phyloP scores from a whole-genome alignment of 2,888 invertebrate species.

The Listrodromus nycthemerus region DNA sequence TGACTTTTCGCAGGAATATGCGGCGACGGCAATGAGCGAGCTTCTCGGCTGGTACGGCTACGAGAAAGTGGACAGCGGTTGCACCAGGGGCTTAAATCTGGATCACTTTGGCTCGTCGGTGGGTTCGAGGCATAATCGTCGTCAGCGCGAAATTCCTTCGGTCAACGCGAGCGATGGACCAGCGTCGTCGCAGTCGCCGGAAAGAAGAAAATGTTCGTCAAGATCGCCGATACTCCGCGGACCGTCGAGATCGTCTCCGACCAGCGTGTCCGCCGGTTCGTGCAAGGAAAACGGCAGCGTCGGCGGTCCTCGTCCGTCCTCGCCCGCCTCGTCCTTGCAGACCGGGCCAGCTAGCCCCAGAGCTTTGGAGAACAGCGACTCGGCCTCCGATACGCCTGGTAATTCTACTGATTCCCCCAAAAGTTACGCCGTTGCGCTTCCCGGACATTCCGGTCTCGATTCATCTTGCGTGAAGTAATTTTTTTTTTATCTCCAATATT shows the following conservation, averaged over 20 bases:
- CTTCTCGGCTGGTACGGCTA: slow-evolving; percentile 97
- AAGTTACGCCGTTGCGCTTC: background rate
- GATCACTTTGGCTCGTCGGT: slow-evolving; percentile 82
- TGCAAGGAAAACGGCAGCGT: slow-evolving; percentile 69
- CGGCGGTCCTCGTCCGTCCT: slow-evolving; percentile 66
- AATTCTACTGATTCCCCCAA: slow-evolving; percentile 31
- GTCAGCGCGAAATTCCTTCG: slow-evolving; percentile 78
- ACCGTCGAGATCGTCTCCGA: slow-evolving; percentile 72
- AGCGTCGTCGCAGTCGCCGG: slow-evolving; percentile 78
- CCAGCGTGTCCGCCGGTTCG: slow-evolving; percentile 67
- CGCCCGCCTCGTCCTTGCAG: slow-evolving; percentile 73
- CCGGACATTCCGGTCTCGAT: background rate
- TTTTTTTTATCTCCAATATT: background rate
- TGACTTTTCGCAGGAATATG: slow-evolving; percentile 90
- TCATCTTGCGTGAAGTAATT: background rate
- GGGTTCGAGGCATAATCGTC: slow-evolving; percentile 71
- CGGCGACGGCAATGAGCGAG: slow-evolving; percentile 97
- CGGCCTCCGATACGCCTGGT: slow-evolving; percentile 77
- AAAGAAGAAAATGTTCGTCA: slow-evolving; percentile 60
- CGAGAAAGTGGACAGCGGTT: slow-evolving; percentile 89
- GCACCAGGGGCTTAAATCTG: slow-evolving; percentile 86
- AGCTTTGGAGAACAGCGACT: slow-evolving; percentile 74
- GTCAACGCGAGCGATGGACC: slow-evolving; percentile 82
- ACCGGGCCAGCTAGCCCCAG: slow-evolving; percentile 75
- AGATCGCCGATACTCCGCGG: slow-evolving; percentile 71